phyloP scores from a whole-genome alignment of 35 echinoderm and acorn worm genomes.

The Lytechinus variegatus region DNA sequence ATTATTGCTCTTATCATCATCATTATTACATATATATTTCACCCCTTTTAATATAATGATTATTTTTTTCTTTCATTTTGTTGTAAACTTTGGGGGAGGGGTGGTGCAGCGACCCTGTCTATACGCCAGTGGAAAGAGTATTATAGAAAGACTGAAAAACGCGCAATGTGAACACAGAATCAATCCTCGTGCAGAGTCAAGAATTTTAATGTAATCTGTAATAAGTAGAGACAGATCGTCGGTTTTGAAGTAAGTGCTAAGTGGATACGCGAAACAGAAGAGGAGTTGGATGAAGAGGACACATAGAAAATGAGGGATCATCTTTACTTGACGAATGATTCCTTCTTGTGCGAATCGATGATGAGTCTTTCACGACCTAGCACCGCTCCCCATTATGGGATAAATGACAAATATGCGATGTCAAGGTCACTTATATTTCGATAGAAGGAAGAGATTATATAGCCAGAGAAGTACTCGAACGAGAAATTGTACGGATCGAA shows the following conservation, averaged over 20 bases:
- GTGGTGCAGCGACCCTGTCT: too few relatives aligned
- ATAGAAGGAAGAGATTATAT: not conserved
- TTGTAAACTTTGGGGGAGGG: too few relatives aligned
- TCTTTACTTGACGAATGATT: not conserved
- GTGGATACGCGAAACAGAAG: not conserved
- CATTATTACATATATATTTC: too few relatives aligned
- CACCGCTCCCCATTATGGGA: not conserved
- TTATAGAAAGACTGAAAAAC: not conserved
- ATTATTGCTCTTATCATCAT: too few relatives aligned
- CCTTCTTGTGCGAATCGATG: not conserved
- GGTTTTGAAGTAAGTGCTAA: conserved; percentile 11
- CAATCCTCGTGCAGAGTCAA: not conserved
- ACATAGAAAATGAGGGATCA: not conserved
- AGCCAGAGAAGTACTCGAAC: not conserved
- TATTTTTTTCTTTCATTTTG: too few relatives aligned
- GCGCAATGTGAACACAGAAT: not conserved
- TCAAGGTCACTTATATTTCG: not conserved
- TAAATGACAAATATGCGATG: conserved; percentile 13
- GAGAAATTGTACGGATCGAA: not conserved
- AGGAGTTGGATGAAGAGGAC: not conserved
- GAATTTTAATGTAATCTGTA: not conserved
- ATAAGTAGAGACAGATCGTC: not conserved
- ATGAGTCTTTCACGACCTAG: not conserved
- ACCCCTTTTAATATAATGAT: too few relatives aligned
- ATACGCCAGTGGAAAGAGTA: too few relatives aligned